phyloP scores from a whole-genome alignment of 2,888 invertebrate species.

The Coenonympha glycerion region DNA sequence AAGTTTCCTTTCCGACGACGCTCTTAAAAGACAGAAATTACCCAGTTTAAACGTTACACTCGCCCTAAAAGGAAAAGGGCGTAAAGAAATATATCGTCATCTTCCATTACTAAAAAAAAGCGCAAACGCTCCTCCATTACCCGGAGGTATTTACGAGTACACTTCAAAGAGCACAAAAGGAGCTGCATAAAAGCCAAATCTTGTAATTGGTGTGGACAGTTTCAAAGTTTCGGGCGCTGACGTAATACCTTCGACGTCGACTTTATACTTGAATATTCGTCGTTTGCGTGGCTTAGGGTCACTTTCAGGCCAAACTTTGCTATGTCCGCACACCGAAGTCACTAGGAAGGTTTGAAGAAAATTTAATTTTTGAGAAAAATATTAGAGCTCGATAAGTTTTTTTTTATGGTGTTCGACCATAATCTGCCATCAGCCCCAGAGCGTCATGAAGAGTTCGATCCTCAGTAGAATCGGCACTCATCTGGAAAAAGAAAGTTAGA shows the following conservation, averaged over 20 bases:
- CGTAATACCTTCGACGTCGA: slow-evolving; percentile 10
- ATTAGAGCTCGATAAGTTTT: no score
- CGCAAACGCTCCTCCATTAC: not conserved
- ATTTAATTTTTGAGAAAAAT: no score
- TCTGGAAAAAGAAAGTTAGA: no score
- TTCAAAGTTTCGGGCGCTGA: slow-evolving; percentile 6
- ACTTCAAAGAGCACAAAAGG: slow-evolving; percentile 6
- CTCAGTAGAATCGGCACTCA: no score
- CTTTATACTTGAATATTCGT: slow-evolving; percentile 6
- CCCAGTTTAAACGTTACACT: slow-evolving; percentile 5
- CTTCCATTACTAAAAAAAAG: slow-evolving; percentile 6
- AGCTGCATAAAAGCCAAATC: slow-evolving; percentile 24
- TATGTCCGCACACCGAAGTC: not conserved
- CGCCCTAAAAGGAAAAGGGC: slow-evolving; percentile 12
- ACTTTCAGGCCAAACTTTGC: not conserved
- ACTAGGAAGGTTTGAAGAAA: no score
- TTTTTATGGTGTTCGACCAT: no score
- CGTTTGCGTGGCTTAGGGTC: not conserved
- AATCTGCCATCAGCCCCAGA: no score
- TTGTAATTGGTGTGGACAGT: slow-evolving; percentile 18
- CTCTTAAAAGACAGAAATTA: not conserved
- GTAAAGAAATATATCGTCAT: slow-evolving; percentile 9
- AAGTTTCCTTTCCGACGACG: not conserved
- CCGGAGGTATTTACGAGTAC: slow-evolving; percentile 3
- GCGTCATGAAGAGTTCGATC: no score